These are phyloP conservation scores for Dendrolimus pini DNA, from an alignment of 2,888 invertebrate genomes.

Conservation along the genomic window DNA sequence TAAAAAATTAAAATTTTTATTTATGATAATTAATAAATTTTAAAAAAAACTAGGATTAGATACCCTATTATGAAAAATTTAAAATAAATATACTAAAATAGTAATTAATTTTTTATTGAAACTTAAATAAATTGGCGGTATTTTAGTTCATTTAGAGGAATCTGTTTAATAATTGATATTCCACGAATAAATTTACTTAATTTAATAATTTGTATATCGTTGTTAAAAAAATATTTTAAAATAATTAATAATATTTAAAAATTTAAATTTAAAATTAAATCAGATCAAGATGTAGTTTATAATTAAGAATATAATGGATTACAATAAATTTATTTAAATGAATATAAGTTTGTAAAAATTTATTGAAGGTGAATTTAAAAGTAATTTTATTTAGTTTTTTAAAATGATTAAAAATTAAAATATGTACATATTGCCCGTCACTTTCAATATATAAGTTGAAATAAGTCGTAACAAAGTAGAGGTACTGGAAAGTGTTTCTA, in stretches of 20 bases:
- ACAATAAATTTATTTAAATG: constrained; percentile 78
- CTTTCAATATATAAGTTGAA: constrained; percentile 79
- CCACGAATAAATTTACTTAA: too few species aligned
- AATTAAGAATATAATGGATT: constrained; percentile 80
- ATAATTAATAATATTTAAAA: constrained; percentile 41
- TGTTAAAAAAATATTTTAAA: constrained; percentile 40
- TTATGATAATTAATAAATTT: constrained; percentile 58
- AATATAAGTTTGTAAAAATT: constrained; percentile 49
- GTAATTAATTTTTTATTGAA: constrained; percentile 77
- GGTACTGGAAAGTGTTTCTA: constrained; percentile 85
- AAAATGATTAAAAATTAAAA: constrained; percentile 79
- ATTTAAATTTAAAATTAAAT: too few species aligned
- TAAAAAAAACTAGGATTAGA: constrained; percentile 80
- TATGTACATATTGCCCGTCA: constrained; percentile 89
- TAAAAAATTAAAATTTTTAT: constrained; percentile 37
- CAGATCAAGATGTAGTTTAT: constrained; percentile 50
- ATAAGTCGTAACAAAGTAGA: constrained; percentile 91
- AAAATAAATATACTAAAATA: constrained; percentile 66
- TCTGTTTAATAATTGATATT: too few species aligned
- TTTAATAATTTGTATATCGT: too few species aligned
- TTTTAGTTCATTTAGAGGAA: constrained; percentile 44
- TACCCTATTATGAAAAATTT: constrained; percentile 81
- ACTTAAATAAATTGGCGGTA: constrained; percentile 83
- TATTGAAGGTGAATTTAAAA: constrained; percentile 80
- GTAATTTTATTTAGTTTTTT: constrained; percentile 75